phyloP scores from a whole-genome alignment of 2,797 vertebrate species.

The Pithecia hirsuta region DNA sequence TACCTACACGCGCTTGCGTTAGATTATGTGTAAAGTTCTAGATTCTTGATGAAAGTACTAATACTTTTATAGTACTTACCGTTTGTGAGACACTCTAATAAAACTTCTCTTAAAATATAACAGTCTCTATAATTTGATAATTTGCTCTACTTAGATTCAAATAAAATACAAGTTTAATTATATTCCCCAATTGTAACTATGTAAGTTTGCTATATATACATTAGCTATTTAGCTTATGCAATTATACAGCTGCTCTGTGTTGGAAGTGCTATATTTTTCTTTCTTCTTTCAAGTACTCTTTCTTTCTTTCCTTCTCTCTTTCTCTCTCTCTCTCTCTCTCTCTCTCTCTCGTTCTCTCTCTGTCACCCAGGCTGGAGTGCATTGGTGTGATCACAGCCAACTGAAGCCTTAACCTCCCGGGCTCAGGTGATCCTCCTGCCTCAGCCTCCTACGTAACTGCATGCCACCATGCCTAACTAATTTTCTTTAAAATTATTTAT shows the following conservation, averaged over 20 bases:
- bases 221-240: background rate
- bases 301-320: too few species aligned
- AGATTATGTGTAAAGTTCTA: background rate
- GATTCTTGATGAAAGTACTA: background rate
- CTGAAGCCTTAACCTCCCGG: background rate
- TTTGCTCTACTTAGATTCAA: background rate
- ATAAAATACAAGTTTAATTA: background rate
- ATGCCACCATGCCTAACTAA: background rate
- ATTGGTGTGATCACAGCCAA: background rate
- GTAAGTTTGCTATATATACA: background rate
- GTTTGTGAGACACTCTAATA: background rate
- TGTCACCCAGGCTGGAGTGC: background rate
- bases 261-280: conserved; percentile 31
- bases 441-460: background rate
- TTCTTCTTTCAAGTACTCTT: background rate
- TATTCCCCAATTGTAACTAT: background rate
- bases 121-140: background rate
- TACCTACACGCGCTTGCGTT: background rate
- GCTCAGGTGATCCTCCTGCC: background rate
- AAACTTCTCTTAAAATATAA: conserved; percentile 51
- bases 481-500: background rate
- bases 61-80: background rate
- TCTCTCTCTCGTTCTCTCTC: too few species aligned
- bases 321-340: too few species aligned
- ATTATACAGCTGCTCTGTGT: background rate